Conservation (phyloP, 2,797 vertebrate genomes). For the Syngnathus rostellatus region DNA sequence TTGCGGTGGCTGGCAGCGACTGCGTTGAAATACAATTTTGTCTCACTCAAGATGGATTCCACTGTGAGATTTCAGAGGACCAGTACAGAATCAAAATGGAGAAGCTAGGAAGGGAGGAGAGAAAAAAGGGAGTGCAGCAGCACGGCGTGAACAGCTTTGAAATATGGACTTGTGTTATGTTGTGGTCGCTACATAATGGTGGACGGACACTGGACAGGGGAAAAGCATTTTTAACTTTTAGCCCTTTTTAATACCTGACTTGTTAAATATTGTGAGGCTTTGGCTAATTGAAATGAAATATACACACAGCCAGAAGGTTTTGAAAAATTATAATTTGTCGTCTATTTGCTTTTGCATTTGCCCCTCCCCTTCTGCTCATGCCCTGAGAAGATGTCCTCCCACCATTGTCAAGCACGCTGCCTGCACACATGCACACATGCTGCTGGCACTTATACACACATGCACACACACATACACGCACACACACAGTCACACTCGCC, state of each 20-base stretch:
- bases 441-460: constrained; percentile 29
- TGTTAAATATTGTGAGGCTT: constrained; percentile 17
- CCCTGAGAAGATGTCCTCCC: constrained; percentile 44
- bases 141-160: constrained; percentile 41
- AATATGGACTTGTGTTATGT: constrained; percentile 28
- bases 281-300: constrained; percentile 11
- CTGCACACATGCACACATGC: constrained; percentile 30
- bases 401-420: constrained; percentile 38
- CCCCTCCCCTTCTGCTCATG: constrained; percentile 25
- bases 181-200: constrained; percentile 14
- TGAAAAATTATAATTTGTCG: background rate
- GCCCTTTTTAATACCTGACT: background rate
- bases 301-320: background rate
- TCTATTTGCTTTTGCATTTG: constrained; percentile 26
- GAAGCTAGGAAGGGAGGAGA: constrained; percentile 58
- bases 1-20: constrained; percentile 61
- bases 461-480: constrained; percentile 25
- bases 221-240: background rate
- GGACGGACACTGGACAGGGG: background rate
- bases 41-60: constrained; percentile 70
- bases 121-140: constrained; percentile 31
- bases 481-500: constrained; percentile 25
- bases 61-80: constrained; percentile 62
- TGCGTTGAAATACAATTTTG: constrained; percentile 66
- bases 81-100: constrained; percentile 68